Conservation (phyloP, 2,797 vertebrate genomes). For the Atherinosoma microstoma region DNA sequence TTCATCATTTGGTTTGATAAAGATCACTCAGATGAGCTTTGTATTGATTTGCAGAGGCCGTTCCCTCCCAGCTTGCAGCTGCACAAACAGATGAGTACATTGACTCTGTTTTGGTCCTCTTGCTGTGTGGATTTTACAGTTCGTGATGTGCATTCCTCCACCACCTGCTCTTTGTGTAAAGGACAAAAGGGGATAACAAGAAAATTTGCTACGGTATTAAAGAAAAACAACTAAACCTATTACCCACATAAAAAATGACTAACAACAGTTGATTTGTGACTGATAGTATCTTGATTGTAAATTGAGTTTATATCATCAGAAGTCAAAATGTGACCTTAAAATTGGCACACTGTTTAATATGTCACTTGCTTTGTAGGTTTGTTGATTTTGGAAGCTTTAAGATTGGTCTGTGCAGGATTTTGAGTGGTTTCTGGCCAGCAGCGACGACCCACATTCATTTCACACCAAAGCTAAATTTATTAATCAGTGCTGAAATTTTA, state of each 20-base stretch:
- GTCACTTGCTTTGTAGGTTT: slow-evolving; percentile 10
- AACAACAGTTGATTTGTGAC: background rate
- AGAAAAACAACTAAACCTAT: background rate
- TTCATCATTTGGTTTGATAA: background rate
- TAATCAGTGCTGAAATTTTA: background rate
- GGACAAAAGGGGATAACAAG: background rate
- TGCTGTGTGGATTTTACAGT: slow-evolving; percentile 19
- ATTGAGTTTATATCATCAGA: background rate
- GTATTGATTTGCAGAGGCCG: background rate
- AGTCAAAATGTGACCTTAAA: slow-evolving; percentile 5
- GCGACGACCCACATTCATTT: slow-evolving; percentile 3
- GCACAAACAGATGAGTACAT: slow-evolving; percentile 69
- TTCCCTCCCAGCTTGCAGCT: slow-evolving; percentile 56
- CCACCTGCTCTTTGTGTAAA: slow-evolving; percentile 11
- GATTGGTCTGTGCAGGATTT: background rate
- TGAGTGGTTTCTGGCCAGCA: background rate
- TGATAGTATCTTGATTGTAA: background rate
- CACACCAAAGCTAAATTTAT: background rate
- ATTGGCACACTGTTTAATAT: background rate
- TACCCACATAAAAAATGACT: background rate
- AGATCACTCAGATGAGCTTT: background rate
- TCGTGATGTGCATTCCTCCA: slow-evolving; percentile 26
- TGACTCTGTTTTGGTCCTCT: slow-evolving; percentile 39
- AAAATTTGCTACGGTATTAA: slow-evolving; percentile 10
- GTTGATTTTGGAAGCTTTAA: background rate